Percentiles rank a stretch among this genome's conserved stretches.
Evolutionary conservation across 2,888 invertebrate genomes (phyloP).

Genomic region (Sisyra nigra): DNA sequence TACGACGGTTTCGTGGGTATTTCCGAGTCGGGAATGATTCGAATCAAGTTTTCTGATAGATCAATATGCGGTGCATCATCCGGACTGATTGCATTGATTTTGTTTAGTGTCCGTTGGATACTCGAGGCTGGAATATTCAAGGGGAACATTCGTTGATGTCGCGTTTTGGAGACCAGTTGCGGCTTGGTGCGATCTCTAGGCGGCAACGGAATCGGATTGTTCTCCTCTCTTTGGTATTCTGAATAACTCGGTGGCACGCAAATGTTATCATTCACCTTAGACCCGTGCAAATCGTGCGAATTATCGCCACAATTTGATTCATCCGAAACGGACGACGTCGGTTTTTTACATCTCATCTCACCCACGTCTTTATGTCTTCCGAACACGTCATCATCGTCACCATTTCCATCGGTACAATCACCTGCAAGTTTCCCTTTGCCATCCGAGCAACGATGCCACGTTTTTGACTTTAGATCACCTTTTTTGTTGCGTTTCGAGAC

Average conservation of each 20-base stretch:
- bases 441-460: neutral
- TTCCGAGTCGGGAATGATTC: conserved; percentile 10
- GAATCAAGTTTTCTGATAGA: conserved; percentile 18
- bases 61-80: conserved; percentile 21
- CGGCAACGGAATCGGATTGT: conserved; percentile 62
- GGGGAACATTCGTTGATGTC: conserved; percentile 70
- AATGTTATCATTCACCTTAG: neutral
- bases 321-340: conserved; percentile 1
- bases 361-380: neutral
- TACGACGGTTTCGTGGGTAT: conserved; percentile 12
- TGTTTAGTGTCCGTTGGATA: conserved; percentile 42
- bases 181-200: conserved; percentile 54
- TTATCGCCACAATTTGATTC: conserved; percentile 6
- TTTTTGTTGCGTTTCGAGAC: too few species aligned
- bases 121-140: conserved; percentile 55
- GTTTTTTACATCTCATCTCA: neutral
- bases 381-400: conserved; percentile 5
- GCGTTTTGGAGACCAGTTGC: conserved; percentile 43
- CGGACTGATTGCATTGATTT: conserved; percentile 32
- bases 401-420: conserved; percentile 1
- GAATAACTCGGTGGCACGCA: conserved; percentile 1
- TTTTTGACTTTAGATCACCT: neutral
- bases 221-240: conserved; percentile 16
- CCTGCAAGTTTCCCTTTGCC: too few species aligned
- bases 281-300: neutral